Evolutionary conservation across 2,888 invertebrate genomes (phyloP), one percentile per base, ranked within the genome.

Genomic region (Coleophora deauratella): DNA sequence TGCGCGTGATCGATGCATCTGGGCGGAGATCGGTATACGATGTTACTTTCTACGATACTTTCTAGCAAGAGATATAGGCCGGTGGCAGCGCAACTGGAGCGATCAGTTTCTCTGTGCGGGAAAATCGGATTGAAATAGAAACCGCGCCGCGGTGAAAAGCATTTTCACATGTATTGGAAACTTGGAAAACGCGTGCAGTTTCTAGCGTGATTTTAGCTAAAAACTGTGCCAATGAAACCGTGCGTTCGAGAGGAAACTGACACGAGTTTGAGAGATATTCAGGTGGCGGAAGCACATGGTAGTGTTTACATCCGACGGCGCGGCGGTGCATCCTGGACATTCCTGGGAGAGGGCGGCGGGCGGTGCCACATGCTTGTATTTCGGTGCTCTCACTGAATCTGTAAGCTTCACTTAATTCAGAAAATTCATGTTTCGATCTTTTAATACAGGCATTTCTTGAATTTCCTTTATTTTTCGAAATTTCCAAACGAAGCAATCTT

Each of bases 101-200:
- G 78, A 79, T 82, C 77, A 79, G 80, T 85, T 82, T 85, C 84
- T 77, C 81, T 66, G 67, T 70, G 72, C 74, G 80, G 79, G 82
- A 81, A 82, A 85, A 84, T 81, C 74, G 72, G 80, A 82, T 81
- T 82, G 85, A 85, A 85, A 85, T 84, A 84, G 85, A 84, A 84
- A 85, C 81, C 79, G 77, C 72, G 60, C 9, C 8, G n/a, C 65
- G 66, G 80, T 71, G 84, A 71, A 84, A 84, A 84, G 76, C 65
- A 75, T 80, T 82, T 82, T 79, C 72, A 74, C 67, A 72, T 69
- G 74, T 68, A 46, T 63, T 54, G 14, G 10, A 21, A n/a, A 33
- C 52, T 67, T 72, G 71, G 67, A 75, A 77, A 31, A 7, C 7
- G 31, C 21, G 31, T 31, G 31, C 31, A 10, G 31, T 31, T 2